phyloP scores from a whole-genome alignment of 2,113 vertebrate species.

The Pluvialis apricaria region DNA sequence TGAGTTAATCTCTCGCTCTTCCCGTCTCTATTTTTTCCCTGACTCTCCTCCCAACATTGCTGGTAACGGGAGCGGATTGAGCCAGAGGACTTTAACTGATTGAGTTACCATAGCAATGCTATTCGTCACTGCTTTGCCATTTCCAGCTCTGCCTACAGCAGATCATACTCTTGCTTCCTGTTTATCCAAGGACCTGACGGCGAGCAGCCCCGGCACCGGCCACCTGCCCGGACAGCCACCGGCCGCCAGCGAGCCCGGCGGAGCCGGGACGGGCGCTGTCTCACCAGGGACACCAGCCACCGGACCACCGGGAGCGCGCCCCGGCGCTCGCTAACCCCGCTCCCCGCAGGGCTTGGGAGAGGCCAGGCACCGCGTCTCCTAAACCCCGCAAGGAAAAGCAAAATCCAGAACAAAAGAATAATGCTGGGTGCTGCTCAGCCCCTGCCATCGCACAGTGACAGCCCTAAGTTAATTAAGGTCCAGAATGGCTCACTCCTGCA shows the following conservation, averaged over 20 bases:
- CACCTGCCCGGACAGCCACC: too few species aligned
- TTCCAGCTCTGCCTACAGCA: slow-evolving; percentile 27
- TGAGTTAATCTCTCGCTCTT: background rate
- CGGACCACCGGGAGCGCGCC: fast-evolving
- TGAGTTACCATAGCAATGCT: slow-evolving; percentile 62
- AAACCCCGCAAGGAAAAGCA: background rate
- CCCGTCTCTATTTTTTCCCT: background rate
- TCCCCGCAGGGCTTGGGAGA: fast-evolving
- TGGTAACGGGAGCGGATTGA: background rate
- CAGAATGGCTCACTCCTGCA: background rate
- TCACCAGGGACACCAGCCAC: fast-evolving
- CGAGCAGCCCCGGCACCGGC: background rate
- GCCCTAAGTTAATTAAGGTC: background rate
- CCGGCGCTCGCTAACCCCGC: fast-evolving
- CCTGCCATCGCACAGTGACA: background rate
- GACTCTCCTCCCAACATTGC: background rate
- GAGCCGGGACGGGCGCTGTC: background rate
- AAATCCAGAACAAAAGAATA: background rate
- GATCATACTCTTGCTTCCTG: background rate
- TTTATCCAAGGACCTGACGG: background rate
- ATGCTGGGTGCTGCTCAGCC: background rate
- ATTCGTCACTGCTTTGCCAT: background rate
- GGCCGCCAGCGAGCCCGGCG: background rate
- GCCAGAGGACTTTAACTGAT: background rate
- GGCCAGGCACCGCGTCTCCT: fast-evolving